Evolutionary conservation across 2,888 invertebrate genomes (phyloP).

Genomic region (Abrostola tripartita): DNA sequence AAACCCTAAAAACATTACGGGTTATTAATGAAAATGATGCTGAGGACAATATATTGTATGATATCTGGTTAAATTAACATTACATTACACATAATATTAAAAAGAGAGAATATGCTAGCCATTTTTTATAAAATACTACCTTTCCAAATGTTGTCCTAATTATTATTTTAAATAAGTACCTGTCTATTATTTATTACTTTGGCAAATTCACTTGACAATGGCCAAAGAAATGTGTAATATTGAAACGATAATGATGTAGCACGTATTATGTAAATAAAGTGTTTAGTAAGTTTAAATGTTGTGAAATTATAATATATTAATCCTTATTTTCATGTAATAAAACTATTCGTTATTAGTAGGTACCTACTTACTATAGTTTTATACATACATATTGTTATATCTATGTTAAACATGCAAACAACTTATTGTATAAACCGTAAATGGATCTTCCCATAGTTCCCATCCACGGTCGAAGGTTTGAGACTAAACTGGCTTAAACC

Average conservation of each 20-base stretch:
- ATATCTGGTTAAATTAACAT: constrained; percentile 92
- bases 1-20: constrained; percentile 94
- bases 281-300: constrained; percentile 41
- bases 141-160: constrained; percentile 31
- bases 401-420: too few species aligned
- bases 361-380: too few species aligned
- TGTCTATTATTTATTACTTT: constrained; percentile 28
- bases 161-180: constrained; percentile 29
- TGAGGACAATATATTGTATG: constrained; percentile 93
- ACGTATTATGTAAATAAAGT: constrained; percentile 46
- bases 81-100: constrained; percentile 26
- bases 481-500: too few species aligned
- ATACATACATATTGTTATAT: too few species aligned
- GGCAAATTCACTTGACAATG: constrained; percentile 29
- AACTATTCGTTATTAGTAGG: background rate
- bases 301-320: background rate
- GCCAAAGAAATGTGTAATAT: constrained; percentile 41
- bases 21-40: constrained; percentile 92
- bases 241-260: constrained; percentile 30
- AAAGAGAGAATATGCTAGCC: constrained; percentile 41
- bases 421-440: too few species aligned
- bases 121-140: constrained; percentile 41
- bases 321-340: background rate
- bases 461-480: too few species aligned
- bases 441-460: too few species aligned